Evolutionary conservation across 2,113 vertebrate genomes (phyloP).

Genomic region (Albula goreensis): DNA sequence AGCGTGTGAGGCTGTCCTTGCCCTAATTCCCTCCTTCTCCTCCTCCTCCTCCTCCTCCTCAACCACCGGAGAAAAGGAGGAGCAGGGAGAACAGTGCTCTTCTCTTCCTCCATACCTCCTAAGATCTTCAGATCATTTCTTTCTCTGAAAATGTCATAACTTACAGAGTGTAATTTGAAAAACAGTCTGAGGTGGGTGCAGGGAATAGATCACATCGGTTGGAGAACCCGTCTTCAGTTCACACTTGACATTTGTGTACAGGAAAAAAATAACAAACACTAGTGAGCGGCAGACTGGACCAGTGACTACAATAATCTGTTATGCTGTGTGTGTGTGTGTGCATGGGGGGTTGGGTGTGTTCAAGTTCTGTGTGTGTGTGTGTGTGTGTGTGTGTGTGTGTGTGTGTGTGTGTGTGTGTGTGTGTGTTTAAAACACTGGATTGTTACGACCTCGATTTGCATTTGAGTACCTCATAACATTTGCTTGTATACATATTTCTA

Average conservation of each 20-base stretch:
- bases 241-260: slow-evolving; percentile 54
- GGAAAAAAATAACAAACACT: slow-evolving; percentile 61
- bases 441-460: slow-evolving; percentile 75
- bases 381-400: background rate
- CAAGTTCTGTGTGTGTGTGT: background rate
- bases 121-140: too few species aligned
- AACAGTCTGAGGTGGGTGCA: slow-evolving; percentile 39
- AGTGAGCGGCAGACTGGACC: slow-evolving; percentile 69
- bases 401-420: background rate
- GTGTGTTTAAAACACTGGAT: slow-evolving; percentile 62
- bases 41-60: background rate
- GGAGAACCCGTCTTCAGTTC: background rate
- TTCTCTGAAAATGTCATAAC: background rate
- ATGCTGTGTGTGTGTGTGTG: background rate
- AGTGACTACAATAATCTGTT: slow-evolving; percentile 58
- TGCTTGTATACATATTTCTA: slow-evolving; percentile 52
- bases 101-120: too few species aligned
- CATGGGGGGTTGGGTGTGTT: too few species aligned
- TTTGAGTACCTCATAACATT: slow-evolving; percentile 84
- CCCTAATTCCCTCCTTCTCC: background rate
- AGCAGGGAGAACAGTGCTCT: background rate
- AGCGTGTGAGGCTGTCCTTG: too few species aligned
- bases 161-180: background rate
- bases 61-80: background rate
- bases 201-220: slow-evolving; percentile 25